Percentiles rank a stretch among this genome's conserved stretches.
These are phyloP conservation scores for Coregonus ussuriensis DNA, from an alignment of 2,797 vertebrate genomes.

Conservation along the genomic window DNA sequence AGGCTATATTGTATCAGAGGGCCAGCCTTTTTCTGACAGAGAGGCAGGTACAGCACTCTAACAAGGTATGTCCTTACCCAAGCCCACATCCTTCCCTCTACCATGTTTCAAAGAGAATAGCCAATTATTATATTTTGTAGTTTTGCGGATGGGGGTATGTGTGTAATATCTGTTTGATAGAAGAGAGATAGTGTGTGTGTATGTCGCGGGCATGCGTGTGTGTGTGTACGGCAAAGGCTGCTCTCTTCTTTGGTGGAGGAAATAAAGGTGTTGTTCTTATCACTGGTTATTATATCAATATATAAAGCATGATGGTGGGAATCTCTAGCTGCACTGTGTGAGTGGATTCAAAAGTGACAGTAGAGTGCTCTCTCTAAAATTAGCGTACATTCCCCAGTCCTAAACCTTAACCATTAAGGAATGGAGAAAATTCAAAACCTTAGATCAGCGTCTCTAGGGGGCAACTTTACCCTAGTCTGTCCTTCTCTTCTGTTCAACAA, in stretches of 20 bases:
- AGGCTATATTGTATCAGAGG: neutral
- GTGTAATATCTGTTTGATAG: neutral
- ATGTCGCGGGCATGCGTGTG: neutral
- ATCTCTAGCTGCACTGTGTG: neutral
- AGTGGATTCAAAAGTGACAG: no score
- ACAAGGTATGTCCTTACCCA: neutral
- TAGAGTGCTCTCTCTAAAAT: neutral
- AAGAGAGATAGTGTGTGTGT: neutral
- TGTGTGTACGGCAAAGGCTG: neutral
- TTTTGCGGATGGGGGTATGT: no score
- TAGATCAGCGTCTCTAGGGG: neutral
- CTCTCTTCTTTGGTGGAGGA: conserved; percentile 3
- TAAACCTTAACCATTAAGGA: neutral
- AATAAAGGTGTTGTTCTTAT: neutral
- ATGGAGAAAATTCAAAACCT: neutral
- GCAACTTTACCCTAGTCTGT: neutral
- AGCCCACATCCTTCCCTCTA: neutral
- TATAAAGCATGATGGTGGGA: neutral
- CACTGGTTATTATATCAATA: neutral
- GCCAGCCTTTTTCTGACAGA: neutral
- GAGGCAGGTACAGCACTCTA: neutral
- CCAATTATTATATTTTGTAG: no score
- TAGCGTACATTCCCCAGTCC: neutral
- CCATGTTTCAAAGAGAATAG: no score
- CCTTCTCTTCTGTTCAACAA: neutral